Evolutionary conservation across 2,888 invertebrate species (phyloP), one percentile per base, ranked within the genome.

Genomic region (Caenorhabditis angaria): DNA sequence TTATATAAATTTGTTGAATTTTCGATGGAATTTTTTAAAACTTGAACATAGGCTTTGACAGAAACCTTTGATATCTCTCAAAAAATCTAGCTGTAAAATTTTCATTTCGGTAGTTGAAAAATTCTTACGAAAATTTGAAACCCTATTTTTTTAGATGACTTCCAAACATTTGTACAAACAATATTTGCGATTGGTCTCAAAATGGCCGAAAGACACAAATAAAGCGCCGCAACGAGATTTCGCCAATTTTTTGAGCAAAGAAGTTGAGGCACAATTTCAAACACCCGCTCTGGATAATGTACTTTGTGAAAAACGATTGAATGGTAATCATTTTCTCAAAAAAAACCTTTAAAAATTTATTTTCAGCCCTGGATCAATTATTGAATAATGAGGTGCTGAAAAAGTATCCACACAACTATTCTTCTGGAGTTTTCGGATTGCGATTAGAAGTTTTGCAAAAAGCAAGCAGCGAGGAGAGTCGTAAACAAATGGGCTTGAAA

Each of bases 171-270:
- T 82, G 18, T 83, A 82, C 69, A 83, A 82, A 61, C 81, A 83
- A 61, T 85, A 82, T 55, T 50, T 83, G 60, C 69, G 83, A 22
- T 54, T 83, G 28, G 70, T 80, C 8, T 66, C 76, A 4, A 78
- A 81, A 65, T 85, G 85, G 85, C 85, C 85, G 12, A 78, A 77
- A 55, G 84, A 84, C 59, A 56, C 65, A 50, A 66, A 72, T 58
- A 84, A 84, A 68, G 63, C 65, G 25, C 69, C 72, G 14, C 71
- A 76, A 28, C 74, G 79, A 65, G 79, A 79, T 58, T 60, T 79
- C n/a, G 58, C 68, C 1, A 55, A 60, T 22, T 77, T 77, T 29
- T 29, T 79, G 29, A 12, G 65, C 4, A 72, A 68, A 54, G 75
- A 79, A 51, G 61, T 77, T 50, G 82, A 82, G 48, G 76, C 71